Evolutionary conservation across 2,113 vertebrate genomes (phyloP).

Genomic region (Nematolebias whitei): DNA sequence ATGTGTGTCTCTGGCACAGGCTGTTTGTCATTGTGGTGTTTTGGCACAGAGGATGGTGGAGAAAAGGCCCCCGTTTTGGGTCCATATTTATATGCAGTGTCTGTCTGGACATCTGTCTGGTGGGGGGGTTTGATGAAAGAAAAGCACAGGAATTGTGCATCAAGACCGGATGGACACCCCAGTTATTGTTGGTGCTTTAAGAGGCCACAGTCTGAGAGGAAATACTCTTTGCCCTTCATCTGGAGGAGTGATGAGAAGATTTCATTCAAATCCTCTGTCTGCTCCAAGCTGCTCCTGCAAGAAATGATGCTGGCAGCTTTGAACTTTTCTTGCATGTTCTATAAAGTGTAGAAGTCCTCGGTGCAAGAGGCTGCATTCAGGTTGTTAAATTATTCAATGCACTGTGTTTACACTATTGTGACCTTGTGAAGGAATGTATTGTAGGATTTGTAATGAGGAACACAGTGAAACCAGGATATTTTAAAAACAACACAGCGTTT

Average conservation of each 20-base stretch:
- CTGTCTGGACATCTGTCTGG: constrained; percentile 76
- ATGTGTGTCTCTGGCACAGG: constrained; percentile 43
- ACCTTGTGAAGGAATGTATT: constrained; percentile 49
- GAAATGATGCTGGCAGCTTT: neutral
- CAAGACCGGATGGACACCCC: constrained; percentile 20
- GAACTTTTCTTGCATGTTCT: too few species aligned
- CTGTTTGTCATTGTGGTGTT: constrained; percentile 52
- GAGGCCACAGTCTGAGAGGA: neutral
- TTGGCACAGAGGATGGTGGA: constrained; percentile 54
- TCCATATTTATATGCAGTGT: constrained; percentile 75
- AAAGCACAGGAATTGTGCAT: constrained; percentile 58
- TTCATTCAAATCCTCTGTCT: too few species aligned
- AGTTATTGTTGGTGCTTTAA: constrained; percentile 30
- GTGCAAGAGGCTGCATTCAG: constrained; percentile 16
- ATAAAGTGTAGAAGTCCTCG: too few species aligned
- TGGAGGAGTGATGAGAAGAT: neutral
- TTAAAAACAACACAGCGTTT: neutral
- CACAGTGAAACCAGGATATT: constrained; percentile 20
- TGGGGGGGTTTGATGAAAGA: constrained; percentile 57
- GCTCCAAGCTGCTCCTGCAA: too few species aligned
- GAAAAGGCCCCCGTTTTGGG: constrained; percentile 64
- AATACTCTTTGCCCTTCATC: constrained; percentile 11
- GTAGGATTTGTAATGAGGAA: constrained; percentile 43
- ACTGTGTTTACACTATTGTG: constrained; percentile 55
- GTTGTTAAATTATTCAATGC: constrained; percentile 50